phyloP scores from a whole-genome alignment of 2,888 invertebrate genomes.

The Drosophila niveifrons region DNA sequence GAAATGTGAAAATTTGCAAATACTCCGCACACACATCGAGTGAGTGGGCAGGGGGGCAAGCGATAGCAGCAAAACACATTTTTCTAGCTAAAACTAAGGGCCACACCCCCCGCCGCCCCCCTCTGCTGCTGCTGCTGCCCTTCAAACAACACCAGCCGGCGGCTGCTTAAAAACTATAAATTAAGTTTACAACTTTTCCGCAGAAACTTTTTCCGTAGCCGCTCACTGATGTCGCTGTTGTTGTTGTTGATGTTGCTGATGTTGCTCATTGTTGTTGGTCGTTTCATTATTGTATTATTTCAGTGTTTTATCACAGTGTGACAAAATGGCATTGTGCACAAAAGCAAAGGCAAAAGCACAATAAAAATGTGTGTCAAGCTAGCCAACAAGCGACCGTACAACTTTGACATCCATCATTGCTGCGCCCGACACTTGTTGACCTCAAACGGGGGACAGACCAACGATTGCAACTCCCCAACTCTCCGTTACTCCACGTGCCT shows the following conservation, averaged over 20 bases:
- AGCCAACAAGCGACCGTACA: conserved; percentile 37
- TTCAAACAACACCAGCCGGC: conserved; percentile 49
- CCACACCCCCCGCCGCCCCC: conserved; percentile 1
- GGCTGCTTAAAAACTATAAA: conserved; percentile 79
- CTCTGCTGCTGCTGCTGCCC: neutral
- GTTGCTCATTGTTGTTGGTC: conserved; percentile 8
- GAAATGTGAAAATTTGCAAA: conserved; percentile 76
- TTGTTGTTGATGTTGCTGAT: conserved; percentile 19
- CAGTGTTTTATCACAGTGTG: conserved; percentile 74
- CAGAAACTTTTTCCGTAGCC: conserved; percentile 56
- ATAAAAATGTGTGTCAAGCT: conserved; percentile 71
- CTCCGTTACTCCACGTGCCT: conserved; percentile 12
- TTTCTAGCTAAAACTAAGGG: conserved; percentile 53
- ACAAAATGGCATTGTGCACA: conserved; percentile 71
- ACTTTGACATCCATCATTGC: conserved; percentile 77
- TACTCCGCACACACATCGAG: conserved; percentile 25
- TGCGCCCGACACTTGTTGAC: conserved; percentile 73
- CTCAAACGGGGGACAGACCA: conserved; percentile 43
- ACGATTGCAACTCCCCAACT: conserved; percentile 10
- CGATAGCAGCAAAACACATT: conserved; percentile 72
- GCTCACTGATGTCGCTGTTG: conserved; percentile 13
- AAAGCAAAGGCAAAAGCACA: conserved; percentile 24
- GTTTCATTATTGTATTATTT: conserved; percentile 52
- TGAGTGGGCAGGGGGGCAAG: conserved; percentile 30
- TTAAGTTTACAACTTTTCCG: conserved; percentile 78